Percentiles rank a stretch among this genome's conserved stretches.
Conservation (phyloP, 92 coral and sea anemone species). For the Hydrozoanthus gracilis region DNA sequence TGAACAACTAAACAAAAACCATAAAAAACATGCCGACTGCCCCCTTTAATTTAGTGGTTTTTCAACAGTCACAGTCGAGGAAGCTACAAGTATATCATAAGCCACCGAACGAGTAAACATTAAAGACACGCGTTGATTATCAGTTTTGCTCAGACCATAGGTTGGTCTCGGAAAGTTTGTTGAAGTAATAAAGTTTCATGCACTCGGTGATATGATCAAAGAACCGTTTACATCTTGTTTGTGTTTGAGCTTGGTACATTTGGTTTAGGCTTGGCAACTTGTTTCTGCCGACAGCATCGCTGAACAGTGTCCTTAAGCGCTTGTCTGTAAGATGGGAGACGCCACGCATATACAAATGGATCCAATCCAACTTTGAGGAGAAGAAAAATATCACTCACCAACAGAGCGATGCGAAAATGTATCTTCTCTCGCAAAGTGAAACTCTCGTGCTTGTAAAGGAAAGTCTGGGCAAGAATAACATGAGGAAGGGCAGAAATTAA, state of each 20-base stretch:
- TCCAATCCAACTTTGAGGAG: slow-evolving; percentile 41
- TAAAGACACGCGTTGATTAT: too few relatives aligned
- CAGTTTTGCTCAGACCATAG: too few relatives aligned
- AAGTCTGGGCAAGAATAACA: slow-evolving; percentile 31
- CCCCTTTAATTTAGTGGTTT: too few relatives aligned
- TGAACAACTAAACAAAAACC: too few relatives aligned
- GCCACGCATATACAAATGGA: slow-evolving; percentile 45
- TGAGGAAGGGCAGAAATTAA: slow-evolving; percentile 37
- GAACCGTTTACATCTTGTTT: slow-evolving; percentile 16
- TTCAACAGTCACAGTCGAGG: too few relatives aligned
- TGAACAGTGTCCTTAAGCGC: slow-evolving; percentile 31
- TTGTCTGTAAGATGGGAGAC: slow-evolving; percentile 47
- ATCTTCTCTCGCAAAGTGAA: background rate
- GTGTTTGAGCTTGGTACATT: slow-evolving; percentile 12
- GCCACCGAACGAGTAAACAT: too few relatives aligned
- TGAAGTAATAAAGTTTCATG: too few relatives aligned
- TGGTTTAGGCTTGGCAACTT: background rate
- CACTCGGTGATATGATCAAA: too few relatives aligned
- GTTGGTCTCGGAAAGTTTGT: too few relatives aligned
- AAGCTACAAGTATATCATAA: too few relatives aligned
- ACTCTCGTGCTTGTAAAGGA: slow-evolving; percentile 20
- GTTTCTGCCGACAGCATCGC: slow-evolving; percentile 21
- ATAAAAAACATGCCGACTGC: too few relatives aligned
- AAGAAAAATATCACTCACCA: slow-evolving; percentile 38
- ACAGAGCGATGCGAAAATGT: slow-evolving; percentile 30